phyloP scores from a whole-genome alignment of 1,140 invertebrate genomes.

The Drosophila nannoptera region DNA sequence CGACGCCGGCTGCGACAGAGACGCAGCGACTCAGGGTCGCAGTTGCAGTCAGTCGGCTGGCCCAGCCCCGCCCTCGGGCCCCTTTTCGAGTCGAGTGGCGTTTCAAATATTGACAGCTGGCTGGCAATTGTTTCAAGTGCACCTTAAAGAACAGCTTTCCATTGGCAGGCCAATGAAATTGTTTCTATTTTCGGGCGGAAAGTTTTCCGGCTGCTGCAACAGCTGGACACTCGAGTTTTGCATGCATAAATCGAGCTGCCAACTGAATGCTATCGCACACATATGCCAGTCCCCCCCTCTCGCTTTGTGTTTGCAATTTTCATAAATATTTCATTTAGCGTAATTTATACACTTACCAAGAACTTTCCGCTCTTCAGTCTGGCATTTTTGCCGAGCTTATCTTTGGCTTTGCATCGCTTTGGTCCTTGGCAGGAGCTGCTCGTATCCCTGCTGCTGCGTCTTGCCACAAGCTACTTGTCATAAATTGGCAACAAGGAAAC shows the following conservation, averaged over 20 bases:
- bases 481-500: constrained; percentile 63
- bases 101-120: constrained; percentile 75
- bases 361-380: constrained; percentile 51
- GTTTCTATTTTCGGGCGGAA: constrained; percentile 13
- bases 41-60: constrained; percentile 8
- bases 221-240: constrained; percentile 26
- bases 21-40: constrained; percentile 51
- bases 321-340: constrained; percentile 76
- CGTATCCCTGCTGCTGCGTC: constrained; percentile 1
- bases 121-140: constrained; percentile 65
- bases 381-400: constrained; percentile 56
- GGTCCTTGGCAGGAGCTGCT: constrained; percentile 13
- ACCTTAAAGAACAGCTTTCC: constrained; percentile 37
- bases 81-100: constrained; percentile 12
- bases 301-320: constrained; percentile 56
- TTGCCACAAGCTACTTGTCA: constrained; percentile 51
- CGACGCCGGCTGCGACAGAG: constrained; percentile 18
- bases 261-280: constrained; percentile 20
- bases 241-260: constrained; percentile 44
- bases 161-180: constrained; percentile 2
- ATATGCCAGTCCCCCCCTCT: background rate
- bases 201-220: constrained; percentile 4
- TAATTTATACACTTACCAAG: constrained; percentile 50
- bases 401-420: constrained; percentile 57
- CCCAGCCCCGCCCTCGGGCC: background rate